These are phyloP conservation scores for Gallinago nigripennis DNA, from an alignment of 2,797 vertebrate genomes.

Conservation along the genomic window DNA sequence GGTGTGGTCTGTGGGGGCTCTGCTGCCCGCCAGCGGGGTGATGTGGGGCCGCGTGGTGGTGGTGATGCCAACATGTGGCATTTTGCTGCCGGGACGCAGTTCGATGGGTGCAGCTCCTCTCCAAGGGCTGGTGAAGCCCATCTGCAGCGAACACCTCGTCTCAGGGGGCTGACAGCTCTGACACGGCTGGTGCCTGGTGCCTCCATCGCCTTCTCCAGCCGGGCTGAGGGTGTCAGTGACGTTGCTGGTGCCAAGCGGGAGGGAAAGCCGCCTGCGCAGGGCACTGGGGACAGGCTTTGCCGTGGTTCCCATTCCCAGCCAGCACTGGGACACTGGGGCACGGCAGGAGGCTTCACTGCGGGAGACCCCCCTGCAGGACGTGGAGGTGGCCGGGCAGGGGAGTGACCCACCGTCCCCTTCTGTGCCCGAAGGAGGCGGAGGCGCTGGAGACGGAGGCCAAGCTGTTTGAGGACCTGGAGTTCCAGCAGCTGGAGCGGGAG, in stretches of 20 bases:
- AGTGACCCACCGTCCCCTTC: neutral
- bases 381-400: fast-evolving
- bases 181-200: neutral
- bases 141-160: fast-evolving
- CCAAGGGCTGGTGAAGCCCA: fast-evolving
- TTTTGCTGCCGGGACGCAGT: fast-evolving
- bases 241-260: neutral
- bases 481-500: slow-evolving; percentile 96
- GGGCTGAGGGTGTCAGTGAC: neutral
- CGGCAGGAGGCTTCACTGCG: neutral
- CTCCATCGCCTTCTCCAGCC: neutral
- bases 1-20: fast-evolving
- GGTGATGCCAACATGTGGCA: fast-evolving
- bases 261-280: neutral
- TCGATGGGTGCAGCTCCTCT: neutral
- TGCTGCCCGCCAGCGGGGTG: neutral
- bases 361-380: neutral
- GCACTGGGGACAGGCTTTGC: neutral
- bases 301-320: neutral
- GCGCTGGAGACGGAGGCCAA: slow-evolving; percentile 88
- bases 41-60: fast-evolving
- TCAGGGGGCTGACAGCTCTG: neutral
- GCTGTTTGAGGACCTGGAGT: slow-evolving; percentile 96
- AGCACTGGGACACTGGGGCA: neutral
- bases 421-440: slow-evolving; percentile 87